Base-by-base conservation (phyloP, 2,888 invertebrate genomes). In the Odiellus spinosus region DNA sequence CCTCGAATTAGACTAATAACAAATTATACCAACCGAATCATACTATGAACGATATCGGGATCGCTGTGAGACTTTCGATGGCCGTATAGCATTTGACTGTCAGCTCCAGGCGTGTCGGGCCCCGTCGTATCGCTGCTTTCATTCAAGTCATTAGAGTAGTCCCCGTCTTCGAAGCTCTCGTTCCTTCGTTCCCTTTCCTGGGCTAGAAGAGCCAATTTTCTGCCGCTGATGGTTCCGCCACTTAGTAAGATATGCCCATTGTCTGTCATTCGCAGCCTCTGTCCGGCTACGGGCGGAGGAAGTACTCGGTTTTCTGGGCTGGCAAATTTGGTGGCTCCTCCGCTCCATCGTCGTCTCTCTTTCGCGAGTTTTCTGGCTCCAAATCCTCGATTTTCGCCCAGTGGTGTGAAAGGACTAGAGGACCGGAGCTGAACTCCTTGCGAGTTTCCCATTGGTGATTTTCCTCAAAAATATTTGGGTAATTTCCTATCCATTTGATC, bases 181-280 rank as follows among this genome's bases (percentile, higher is more conserved):
- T 36, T 12, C 3, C 45, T 17, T 11, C 21, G 41, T 10, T 36
- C 33, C 26, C 46, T 47, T 19, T 44, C 44, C 19, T 49, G 47
- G 2, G 47, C 21, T 3, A 33, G 15, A 15, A 34, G 39, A 15
- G 32, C 17, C 43, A 38, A 18, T 38, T 46, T 50, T 18, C 52
- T 71, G 3, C 82, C 81, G 58, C 79, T 81, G 62, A 86, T 78
- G 53, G 85, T 85, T 44, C 85, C 85, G 1, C 83, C 84, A 4
- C 80, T 78, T 58, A 81, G 82, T 46, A 86, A 68, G 61, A 84
- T 82, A 59, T 77, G 78, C 44, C 85, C 85, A 67, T 86, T 85
- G 65, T 82, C 78, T 3, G 85, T 85, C 48, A 77, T 75, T 52
- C 83, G 75, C 46, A 86, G 69, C 17, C 51, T 38, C 26, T 56